These are phyloP conservation scores for Struthio camelus DNA, from an alignment of 2,113 vertebrate species.

Conservation along the genomic window DNA sequence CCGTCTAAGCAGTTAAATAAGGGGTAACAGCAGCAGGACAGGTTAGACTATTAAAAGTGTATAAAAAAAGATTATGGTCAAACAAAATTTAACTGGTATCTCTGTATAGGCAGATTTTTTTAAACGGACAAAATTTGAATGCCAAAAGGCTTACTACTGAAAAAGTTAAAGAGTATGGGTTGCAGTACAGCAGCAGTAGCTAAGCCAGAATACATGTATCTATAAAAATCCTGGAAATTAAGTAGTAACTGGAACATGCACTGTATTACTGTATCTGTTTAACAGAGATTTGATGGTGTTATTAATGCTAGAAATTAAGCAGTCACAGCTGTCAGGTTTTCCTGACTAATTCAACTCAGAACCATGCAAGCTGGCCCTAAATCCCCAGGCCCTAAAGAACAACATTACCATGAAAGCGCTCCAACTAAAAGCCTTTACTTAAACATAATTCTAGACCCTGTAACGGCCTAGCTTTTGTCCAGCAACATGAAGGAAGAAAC, in stretches of 20 bases:
- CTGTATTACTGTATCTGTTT: constrained; percentile 32
- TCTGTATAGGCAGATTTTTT: not conserved
- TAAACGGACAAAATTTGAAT: not conserved
- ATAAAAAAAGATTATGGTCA: not conserved
- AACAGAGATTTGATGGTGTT: constrained; percentile 37
- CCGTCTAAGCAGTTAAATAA: not conserved
- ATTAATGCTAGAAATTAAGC: constrained; percentile 43
- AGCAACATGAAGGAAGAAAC: not conserved
- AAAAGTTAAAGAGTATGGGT: not conserved
- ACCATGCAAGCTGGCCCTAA: not conserved
- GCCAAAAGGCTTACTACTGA: constrained; percentile 21
- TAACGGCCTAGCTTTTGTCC: not conserved
- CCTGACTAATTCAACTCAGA: constrained; percentile 11
- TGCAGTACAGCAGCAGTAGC: not conserved
- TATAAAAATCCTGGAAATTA: constrained; percentile 62
- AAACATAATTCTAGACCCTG: not conserved
- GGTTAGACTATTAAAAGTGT: not conserved
- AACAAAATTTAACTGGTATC: not conserved
- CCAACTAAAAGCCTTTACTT: not conserved
- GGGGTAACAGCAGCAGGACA: not conserved
- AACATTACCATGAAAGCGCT: not conserved
- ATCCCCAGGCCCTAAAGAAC: not conserved
- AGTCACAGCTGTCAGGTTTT: constrained; percentile 9
- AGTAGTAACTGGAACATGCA: constrained; percentile 61
- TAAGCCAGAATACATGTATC: constrained; percentile 1